Evolutionary conservation across 53 echinoderm and acorn worm species (phyloP), one percentile per base, ranked within the genome.

Genomic region (Holothuria leucospilota): DNA sequence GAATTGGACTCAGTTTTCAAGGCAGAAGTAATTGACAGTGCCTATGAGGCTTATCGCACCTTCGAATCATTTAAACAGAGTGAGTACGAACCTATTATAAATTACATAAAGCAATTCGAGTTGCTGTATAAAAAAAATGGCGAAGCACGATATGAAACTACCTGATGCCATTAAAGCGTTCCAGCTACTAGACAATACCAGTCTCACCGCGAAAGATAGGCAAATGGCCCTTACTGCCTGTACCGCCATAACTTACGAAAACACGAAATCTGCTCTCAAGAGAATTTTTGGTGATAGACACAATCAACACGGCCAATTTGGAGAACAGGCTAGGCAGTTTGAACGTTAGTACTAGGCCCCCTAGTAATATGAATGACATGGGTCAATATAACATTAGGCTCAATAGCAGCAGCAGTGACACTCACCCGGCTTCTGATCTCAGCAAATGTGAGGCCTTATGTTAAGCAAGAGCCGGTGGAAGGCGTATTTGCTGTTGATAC

Each of bases 221-320:
- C 87, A 86, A 38, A 27, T 86, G 21, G 77, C 77, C 21, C 64
- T 86, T 14, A 77, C 62, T 5, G 78, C 87, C 46, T 84, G 84
- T 26, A 20, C 8, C 20, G 87, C 60, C 39, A 38, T 86, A 5
- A 86, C 58, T 12, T 78, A 78, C 39, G 62, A 59, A 9, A 61
- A 61, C 20, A 77, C 78, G 87, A 86, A 86, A 60, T 75, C 77
- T 4, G 87, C 78, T 6, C 65, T 86, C 14, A 78, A 78, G 25
- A 75, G 77, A 58, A 86, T 86, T 40, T 86, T 74, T 18, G 46
- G 75, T 6, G 75, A 74, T 6, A 34, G 34, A 3, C 34, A 34
- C 34, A 34, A 1, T 34, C 34, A 34, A 34, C 34, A 34, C 34
- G 3, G 34, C 3, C 34, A 34, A 34, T 34, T 34, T 34, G 34